Conservation (phyloP, 2,113 vertebrate species). For the Bufo gargarizans region DNA sequence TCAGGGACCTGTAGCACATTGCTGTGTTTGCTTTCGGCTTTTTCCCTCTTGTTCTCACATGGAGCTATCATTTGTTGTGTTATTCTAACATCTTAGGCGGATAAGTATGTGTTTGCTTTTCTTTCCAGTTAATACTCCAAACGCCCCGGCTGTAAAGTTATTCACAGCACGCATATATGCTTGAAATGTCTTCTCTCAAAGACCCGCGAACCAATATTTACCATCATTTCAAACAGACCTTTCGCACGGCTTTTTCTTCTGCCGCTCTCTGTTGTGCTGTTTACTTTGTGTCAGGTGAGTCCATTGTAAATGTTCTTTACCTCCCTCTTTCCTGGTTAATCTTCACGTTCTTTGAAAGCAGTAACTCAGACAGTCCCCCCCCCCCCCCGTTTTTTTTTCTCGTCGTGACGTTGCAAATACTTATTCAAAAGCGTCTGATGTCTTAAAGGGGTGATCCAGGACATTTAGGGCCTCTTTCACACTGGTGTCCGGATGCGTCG, state of each 20-base stretch:
- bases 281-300: slow-evolving; percentile 33
- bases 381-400: background rate
- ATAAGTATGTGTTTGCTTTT: slow-evolving; percentile 56
- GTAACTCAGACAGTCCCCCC: slow-evolving; percentile 1
- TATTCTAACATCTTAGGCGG: slow-evolving; percentile 57
- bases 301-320: slow-evolving; percentile 33
- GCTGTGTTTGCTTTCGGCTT: slow-evolving; percentile 56
- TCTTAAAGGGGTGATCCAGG: background rate
- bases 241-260: slow-evolving; percentile 19
- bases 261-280: slow-evolving; percentile 29
- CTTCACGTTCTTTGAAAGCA: slow-evolving; percentile 44
- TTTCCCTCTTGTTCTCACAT: slow-evolving; percentile 56
- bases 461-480: too few species aligned
- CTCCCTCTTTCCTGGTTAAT: slow-evolving; percentile 25
- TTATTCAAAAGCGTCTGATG: background rate
- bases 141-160: slow-evolving; percentile 36
- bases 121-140: slow-evolving; percentile 48
- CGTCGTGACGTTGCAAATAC: slow-evolving; percentile 17
- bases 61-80: slow-evolving; percentile 54
- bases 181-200: slow-evolving; percentile 50
- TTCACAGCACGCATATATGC: slow-evolving; percentile 44
- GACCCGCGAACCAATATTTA: slow-evolving; percentile 53
- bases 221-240: slow-evolving; percentile 46
- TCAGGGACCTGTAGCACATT: slow-evolving; percentile 42
- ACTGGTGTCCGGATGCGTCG: too few species aligned